Base-by-base conservation (phyloP, 2,113 vertebrate species). In the Pithys albifrons region DNA sequence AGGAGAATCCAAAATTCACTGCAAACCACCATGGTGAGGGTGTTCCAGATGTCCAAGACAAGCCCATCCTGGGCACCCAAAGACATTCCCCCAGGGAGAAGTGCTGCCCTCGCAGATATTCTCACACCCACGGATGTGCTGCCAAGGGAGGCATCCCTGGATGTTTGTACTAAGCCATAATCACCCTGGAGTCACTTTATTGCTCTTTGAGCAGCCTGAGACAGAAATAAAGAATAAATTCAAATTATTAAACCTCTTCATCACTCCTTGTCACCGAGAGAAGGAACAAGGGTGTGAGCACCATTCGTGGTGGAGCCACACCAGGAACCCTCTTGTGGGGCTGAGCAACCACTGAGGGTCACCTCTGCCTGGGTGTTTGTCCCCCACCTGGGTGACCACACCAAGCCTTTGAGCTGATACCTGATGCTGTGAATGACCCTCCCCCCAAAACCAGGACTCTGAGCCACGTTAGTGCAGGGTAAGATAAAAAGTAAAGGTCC, bases 21-120 rank as follows among this genome's bases (percentile, higher is more conserved):
- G 37, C 31, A 54, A 43, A 65, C 11, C 39, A 9, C n/a, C 1
- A 0, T 2, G 15, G 0, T 2, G 15, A 43, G 29, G n/a, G 14
- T 39, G 71, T n/a, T 29, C 29, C 35, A 45, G 6, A 0, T 3
- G 31, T n/a, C 73, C 48, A 2, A 33, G 57, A 29, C 1, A 33
- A 72, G 52, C 35, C 45, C 73, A 10, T 46, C 46, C 55, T 4
- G 28, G 24, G 25, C 43, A 25, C 37, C 31, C 28, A 13, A 35
- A 55, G 51, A 28, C 2, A 45, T 29, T 6, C 43, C n/a, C 28
- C 12, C 2, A 3, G 33, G 59, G 19, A 24, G 2, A 0, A 1
- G 3, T 31, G n/a, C 61, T 89, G 82, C 24, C 41, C 49, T 65
- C 2, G 0, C 18, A 29, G 55, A 14, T 41, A 14, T 54, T 10